Percentiles rank a stretch among this genome's conserved stretches.
Conservation (phyloP, 2,888 invertebrate species). For the Agrochola circellaris region DNA sequence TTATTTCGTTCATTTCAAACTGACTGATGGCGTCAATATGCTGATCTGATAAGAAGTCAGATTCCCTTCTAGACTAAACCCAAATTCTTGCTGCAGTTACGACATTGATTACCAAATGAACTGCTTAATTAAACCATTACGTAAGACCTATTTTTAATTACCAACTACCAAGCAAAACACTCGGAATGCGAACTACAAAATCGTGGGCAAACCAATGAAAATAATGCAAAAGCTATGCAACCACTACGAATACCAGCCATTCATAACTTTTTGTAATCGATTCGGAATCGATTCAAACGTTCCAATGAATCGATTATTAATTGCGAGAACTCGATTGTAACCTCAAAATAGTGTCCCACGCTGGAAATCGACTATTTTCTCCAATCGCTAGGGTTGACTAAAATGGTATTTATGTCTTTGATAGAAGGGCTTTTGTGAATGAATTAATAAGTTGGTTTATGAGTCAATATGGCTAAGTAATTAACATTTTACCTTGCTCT, state of each 20-base stretch:
- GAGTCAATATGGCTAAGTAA: conserved; percentile 79
- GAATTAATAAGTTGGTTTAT: conserved; percentile 58
- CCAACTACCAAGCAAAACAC: conserved; percentile 17
- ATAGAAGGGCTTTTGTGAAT: conserved; percentile 61
- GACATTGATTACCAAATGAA: conserved; percentile 2
- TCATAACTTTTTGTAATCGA: conserved; percentile 76
- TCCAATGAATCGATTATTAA: conserved; percentile 81
- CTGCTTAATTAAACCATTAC: conserved; percentile 33
- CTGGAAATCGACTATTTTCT: conserved; percentile 46
- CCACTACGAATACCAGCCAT: conserved; percentile 74
- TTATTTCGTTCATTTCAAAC: no score
- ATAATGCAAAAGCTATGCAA: conserved; percentile 53
- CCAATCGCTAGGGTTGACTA: conserved; percentile 34
- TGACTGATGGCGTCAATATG: background rate
- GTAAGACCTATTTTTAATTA: conserved; percentile 43
- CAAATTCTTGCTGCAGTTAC: background rate
- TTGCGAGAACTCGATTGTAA: conserved; percentile 81
- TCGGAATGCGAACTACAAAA: conserved; percentile 38
- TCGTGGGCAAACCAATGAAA: conserved; percentile 48
- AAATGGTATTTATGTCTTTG: conserved; percentile 66
- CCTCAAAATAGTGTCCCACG: conserved; percentile 86
- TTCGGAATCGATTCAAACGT: conserved; percentile 75
- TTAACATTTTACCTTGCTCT: conserved; percentile 86
- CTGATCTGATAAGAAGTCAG: background rate
- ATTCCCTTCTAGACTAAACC: background rate